phyloP scores from a whole-genome alignment of 1,140 invertebrate genomes.

The Dreissena rostriformis region DNA sequence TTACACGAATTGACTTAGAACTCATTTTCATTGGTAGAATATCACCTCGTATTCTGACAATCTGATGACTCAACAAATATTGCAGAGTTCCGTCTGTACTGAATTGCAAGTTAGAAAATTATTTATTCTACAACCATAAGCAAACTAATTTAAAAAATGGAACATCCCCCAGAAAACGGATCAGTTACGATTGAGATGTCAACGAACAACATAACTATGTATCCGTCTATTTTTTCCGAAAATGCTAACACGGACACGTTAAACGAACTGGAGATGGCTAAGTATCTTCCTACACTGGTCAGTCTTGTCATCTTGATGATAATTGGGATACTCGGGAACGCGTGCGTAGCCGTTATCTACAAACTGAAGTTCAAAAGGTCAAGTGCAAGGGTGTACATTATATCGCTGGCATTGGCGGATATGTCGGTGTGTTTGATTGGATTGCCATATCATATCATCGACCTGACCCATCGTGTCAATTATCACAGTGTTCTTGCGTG shows the following conservation, averaged over 20 bases:
- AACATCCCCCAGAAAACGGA: too few relatives aligned
- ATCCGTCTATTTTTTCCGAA: too few relatives aligned
- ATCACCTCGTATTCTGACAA: too few relatives aligned
- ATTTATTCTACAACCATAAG: too few relatives aligned
- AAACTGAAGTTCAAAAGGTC: constrained; percentile 52
- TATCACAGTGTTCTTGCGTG: constrained; percentile 56
- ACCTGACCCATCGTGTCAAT: constrained; percentile 61
- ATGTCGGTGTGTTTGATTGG: constrained; percentile 63
- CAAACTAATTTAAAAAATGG: too few relatives aligned
- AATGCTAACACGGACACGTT: constrained; percentile 4
- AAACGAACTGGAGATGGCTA: constrained; percentile 29
- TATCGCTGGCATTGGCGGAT: constrained; percentile 64
- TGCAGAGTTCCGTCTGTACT: too few relatives aligned
- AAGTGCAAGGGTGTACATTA: constrained; percentile 63
- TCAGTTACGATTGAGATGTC: too few relatives aligned
- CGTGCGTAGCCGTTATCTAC: constrained; percentile 62
- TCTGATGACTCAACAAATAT: too few relatives aligned
- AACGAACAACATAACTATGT: too few relatives aligned
- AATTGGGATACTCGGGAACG: constrained; percentile 63
- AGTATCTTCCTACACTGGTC: constrained; percentile 56
- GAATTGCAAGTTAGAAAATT: too few relatives aligned
- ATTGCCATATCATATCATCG: constrained; percentile 66
- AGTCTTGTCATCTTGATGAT: constrained; percentile 53
- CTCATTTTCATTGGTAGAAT: too few relatives aligned
- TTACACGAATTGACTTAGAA: too few relatives aligned